Evolutionary conservation across 2,113 vertebrate species (phyloP).

Genomic region (Varanus komodoensis): DNA sequence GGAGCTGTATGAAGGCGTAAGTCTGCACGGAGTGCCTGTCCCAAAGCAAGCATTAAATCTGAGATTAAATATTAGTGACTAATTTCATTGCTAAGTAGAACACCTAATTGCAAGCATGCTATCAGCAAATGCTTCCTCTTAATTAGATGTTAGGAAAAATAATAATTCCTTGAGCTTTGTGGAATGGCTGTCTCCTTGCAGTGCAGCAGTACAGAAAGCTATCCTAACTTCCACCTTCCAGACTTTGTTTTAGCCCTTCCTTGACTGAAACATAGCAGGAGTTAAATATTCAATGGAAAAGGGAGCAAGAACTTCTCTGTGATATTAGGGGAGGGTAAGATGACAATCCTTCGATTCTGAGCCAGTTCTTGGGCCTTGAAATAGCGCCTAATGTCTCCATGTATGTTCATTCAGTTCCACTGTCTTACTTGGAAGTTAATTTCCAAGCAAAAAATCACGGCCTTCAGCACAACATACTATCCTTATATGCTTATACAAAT

Average conservation of each 20-base stretch:
- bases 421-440: too few relatives aligned
- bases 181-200: neutral
- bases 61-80: constrained; percentile 1
- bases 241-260: neutral
- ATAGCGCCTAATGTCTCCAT: too few relatives aligned
- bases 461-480: too few relatives aligned
- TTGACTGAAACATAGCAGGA: neutral
- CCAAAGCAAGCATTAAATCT: neutral
- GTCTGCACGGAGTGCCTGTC: neutral
- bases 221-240: neutral
- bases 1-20: neutral
- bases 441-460: too few relatives aligned
- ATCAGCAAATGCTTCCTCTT: neutral
- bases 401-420: too few relatives aligned
- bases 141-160: neutral
- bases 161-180: neutral
- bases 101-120: neutral
- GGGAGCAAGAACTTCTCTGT: neutral
- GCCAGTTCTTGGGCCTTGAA: too few relatives aligned
- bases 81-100: neutral
- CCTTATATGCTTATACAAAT: too few relatives aligned
- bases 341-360: too few relatives aligned
- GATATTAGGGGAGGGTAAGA: neutral
- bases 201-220: neutral
- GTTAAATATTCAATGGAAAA: too few relatives aligned